Base-by-base conservation (phyloP, 2,888 invertebrate genomes). In the Teinopalpus imperialis region DNA sequence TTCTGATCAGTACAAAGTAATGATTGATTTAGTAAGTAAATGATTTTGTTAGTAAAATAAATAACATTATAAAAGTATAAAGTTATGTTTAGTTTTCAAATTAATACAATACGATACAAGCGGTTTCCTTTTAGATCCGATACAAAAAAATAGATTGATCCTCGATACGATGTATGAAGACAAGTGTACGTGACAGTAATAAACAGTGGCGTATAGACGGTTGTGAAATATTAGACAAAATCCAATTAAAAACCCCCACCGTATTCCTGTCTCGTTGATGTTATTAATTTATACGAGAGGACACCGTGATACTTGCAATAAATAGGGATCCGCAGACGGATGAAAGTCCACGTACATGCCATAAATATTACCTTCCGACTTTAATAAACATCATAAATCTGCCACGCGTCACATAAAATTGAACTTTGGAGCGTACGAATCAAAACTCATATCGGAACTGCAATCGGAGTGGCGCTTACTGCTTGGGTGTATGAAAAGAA, bases 271-370 rank as follows among this genome's bases (percentile, higher is more conserved):
- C 51, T 57, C 61, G 57, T 61, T 66, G 65, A 68, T 69, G 64
- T 69, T 70, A 80, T 75, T 77, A 81, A 80, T 81, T 74, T 76
- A 80, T 80, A 74, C 74, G 61, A 56, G 50, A 66, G 60, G 71
- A 69, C 65, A 62, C 64, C 72, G 66, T 65, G 72, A 67, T 67
- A 70, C 69, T 56, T 59, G 71, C 68, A 79, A 83, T 82, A 85
- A 83, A 86, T 82, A 81, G 78, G 68, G 55, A n/a, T n/a, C 54
- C 57, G 61, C 62, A 66, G 74, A 80, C 77, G 74, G 72, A 71
- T 75, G 73, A 77, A 80, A 77, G 69, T 66, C 64, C 58, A 56
- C 68, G 70, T 71, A 66, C 73, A 74, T 64, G 65, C 69, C 71
- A 76, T 78, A 79, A 79, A 85, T 80, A 77, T 74, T 63, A 50